Evolutionary conservation across 2,888 invertebrate genomes (phyloP).

Genomic region (Noctua pronuba): DNA sequence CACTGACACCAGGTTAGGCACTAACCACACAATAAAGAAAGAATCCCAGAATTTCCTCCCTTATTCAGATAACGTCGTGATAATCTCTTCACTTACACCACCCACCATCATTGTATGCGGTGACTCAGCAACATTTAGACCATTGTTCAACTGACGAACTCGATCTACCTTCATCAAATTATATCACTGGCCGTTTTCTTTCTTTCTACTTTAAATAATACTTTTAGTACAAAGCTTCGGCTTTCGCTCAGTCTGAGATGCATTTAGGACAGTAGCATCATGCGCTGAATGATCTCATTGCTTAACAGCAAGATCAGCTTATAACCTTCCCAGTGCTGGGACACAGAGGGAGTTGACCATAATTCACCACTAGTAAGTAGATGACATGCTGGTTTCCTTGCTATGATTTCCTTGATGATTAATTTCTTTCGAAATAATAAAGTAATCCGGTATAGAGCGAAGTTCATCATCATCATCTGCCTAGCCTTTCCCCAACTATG

Average conservation of each 20-base stretch:
- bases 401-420: not conserved
- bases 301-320: not conserved
- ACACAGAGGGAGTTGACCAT: not conserved
- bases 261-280: not conserved
- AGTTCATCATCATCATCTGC: too few relatives aligned
- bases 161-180: slow-evolving; percentile 63
- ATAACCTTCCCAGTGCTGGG: not conserved
- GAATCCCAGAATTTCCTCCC: not conserved
- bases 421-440: too few relatives aligned
- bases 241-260: slow-evolving; percentile 14
- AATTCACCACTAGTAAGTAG: not conserved
- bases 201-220: slow-evolving; percentile 19
- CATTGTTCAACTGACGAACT: slow-evolving; percentile 68
- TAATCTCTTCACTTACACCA: slow-evolving; percentile 65
- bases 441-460: too few relatives aligned
- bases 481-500: too few relatives aligned
- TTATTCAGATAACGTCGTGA: not conserved
- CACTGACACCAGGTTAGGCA: too few relatives aligned
- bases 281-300: not conserved
- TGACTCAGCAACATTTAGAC: slow-evolving; percentile 72
- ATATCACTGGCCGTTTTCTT: slow-evolving; percentile 58
- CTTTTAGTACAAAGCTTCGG: not conserved
- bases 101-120: slow-evolving; percentile 64
- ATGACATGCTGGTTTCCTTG: not conserved
- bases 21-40: too few relatives aligned